A percentile compares a stretch with the other conserved stretches of the same genome.
Conservation (phyloP, 2,888 invertebrate species). For the Acheta domesticus region DNA sequence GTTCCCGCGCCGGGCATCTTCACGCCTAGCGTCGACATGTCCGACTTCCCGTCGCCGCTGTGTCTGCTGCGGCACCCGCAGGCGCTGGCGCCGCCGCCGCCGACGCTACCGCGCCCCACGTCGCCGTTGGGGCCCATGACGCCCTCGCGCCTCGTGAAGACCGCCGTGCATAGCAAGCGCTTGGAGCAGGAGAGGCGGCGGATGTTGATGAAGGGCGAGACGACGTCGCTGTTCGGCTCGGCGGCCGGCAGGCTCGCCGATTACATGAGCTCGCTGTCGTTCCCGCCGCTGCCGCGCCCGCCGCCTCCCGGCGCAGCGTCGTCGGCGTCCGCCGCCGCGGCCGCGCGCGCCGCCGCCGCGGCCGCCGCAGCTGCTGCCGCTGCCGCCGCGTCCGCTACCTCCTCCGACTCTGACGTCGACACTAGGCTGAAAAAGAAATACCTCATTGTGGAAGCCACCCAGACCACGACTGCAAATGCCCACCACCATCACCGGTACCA, state of each 20-base stretch:
- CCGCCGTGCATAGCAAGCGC: slow-evolving; percentile 61
- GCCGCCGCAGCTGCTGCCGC: slow-evolving; percentile 32
- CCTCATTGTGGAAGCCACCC: slow-evolving; percentile 49
- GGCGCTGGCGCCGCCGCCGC: slow-evolving; percentile 58
- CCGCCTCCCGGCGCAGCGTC: not conserved
- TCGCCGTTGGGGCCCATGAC: slow-evolving; percentile 50
- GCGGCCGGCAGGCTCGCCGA: slow-evolving; percentile 29
- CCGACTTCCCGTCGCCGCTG: slow-evolving; percentile 47
- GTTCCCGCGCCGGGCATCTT: slow-evolving; percentile 45
- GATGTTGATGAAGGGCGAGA: slow-evolving; percentile 48
- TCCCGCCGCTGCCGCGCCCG: slow-evolving; percentile 26
- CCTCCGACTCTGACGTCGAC: slow-evolving; percentile 39
- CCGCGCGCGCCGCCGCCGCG: slow-evolving; percentile 40
- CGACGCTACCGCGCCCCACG: slow-evolving; percentile 44
- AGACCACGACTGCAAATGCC: slow-evolving; percentile 45
- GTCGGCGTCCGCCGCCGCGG: slow-evolving; percentile 40
- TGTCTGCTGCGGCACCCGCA: slow-evolving; percentile 31
- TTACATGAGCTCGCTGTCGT: slow-evolving; percentile 33
- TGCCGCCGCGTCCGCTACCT: slow-evolving; percentile 22
- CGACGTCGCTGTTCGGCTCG: slow-evolving; percentile 39
- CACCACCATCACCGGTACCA: slow-evolving; percentile 33
- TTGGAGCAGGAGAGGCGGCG: slow-evolving; percentile 55
- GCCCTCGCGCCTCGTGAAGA: slow-evolving; percentile 61
- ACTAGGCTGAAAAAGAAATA: slow-evolving; percentile 50
- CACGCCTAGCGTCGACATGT: slow-evolving; percentile 40